Evolutionary conservation across 1,140 invertebrate genomes (phyloP), one percentile per base, ranked within the genome.

Genomic region (Drosophila lacteicornis): DNA sequence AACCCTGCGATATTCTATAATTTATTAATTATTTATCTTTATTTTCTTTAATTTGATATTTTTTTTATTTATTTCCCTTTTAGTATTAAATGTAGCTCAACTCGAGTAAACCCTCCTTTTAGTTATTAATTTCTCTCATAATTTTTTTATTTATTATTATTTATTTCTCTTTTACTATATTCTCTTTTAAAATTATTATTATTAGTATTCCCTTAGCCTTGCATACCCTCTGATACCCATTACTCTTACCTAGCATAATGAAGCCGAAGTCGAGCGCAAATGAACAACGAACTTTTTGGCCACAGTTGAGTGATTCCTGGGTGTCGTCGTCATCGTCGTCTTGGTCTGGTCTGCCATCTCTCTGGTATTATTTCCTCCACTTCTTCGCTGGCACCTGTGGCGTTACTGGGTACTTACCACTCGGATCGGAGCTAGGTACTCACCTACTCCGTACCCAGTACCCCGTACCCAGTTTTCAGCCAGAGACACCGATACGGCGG

Each of bases 231-330:
- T 4, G 2, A n/a, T 38, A 15, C 13, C 17, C 13, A 5, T 12
- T 25, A 4, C 5, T 25, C 33, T 38, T 43, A 38, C 15, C 40
- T 17, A 51, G 40, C 46, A 62, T 57, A 75, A 80, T 80, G 76
- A 81, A 85, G 78, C 66, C 57, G 62, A 80, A 84, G 78, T 84
- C 62, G 79, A 71, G 79, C 78, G 67, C 83, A 79, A 87, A 77
- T 88, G 77, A 88, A 83, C 84, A 90, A 88, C 85, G 85, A 88
- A 88, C 81, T 88, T 90, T 85, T 85, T 74, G 79, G 81, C 70
- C 75, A 90, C 81, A 90, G 67, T 91, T 90, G 85, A 90, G 85
- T 74, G 85, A 90, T 85, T 90, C 85, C 76, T 71, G 79, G 86
- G 78, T 90, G 85, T 90, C 85, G 85, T 86, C 75, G 70, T 79